A percentile compares a stretch with the other conserved stretches of the same genome.
Evolutionary conservation across 2,113 vertebrate species (phyloP).

Genomic region (Indicator indicator): DNA sequence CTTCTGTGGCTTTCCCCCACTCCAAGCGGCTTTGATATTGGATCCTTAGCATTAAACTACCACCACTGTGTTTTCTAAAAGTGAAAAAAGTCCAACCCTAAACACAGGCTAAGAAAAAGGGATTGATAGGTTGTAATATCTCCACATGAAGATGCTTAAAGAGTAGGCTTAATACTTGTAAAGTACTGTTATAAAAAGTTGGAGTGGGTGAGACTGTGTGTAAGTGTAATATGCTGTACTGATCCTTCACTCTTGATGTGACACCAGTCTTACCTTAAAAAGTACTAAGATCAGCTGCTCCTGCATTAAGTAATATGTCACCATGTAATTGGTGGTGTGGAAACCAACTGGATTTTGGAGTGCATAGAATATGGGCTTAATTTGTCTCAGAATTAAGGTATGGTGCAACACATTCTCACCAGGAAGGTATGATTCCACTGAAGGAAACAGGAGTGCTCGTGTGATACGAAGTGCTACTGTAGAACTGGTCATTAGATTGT

Average conservation of each 20-base stretch:
- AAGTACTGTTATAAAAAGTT: not conserved
- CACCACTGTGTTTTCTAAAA: not conserved
- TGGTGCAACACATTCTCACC: not conserved
- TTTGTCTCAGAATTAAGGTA: not conserved
- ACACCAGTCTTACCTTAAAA: not conserved
- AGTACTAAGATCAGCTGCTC: not conserved
- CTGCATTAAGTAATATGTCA: not conserved
- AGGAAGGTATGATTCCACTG: not conserved
- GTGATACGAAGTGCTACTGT: not conserved
- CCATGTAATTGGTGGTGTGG: not conserved
- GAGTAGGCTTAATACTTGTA: not conserved
- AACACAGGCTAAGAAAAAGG: not conserved
- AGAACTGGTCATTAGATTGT: slow-evolving; percentile 8
- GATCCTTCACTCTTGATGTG: not conserved
- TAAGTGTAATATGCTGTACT: not conserved
- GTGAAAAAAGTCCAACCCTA: not conserved
- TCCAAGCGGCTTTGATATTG: not conserved
- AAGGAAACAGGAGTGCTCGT: not conserved
- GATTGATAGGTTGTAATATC: not conserved
- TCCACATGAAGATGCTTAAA: not conserved
- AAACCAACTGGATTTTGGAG: not conserved
- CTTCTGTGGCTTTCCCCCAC: not conserved
- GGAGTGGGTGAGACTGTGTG: not conserved
- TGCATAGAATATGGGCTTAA: not conserved
- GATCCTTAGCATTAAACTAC: not conserved